These are phyloP conservation scores for Serripes groenlandicus DNA, from an alignment of 2,888 invertebrate species.

Conservation along the genomic window DNA sequence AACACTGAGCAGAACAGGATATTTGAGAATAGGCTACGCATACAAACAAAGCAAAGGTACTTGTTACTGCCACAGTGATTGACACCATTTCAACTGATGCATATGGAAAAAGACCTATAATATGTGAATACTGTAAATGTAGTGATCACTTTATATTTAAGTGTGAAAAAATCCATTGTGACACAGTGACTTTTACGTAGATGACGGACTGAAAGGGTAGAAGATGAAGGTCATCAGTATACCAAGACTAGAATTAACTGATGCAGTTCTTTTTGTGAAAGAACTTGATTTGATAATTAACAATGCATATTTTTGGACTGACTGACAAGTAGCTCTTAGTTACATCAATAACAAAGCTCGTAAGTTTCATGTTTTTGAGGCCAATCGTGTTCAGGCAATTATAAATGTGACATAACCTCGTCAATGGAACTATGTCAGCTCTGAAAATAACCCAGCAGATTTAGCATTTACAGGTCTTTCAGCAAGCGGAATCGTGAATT, in stretches of 20 bases:
- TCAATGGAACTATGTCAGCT: constrained; percentile 67
- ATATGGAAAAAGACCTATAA: no score
- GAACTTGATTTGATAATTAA: constrained; percentile 32
- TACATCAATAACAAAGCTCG: constrained; percentile 67
- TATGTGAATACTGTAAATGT: not conserved
- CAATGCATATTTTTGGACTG: constrained; percentile 64
- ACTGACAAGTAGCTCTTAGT: constrained; percentile 66
- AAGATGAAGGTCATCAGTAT: constrained; percentile 56
- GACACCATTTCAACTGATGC: no score
- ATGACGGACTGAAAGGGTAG: no score
- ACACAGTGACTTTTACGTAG: no score
- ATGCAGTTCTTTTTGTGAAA: constrained; percentile 52
- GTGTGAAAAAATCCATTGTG: not conserved
- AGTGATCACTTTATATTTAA: no score
- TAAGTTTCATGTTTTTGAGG: constrained; percentile 69
- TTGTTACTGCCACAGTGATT: no score
- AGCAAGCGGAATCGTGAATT: constrained; percentile 16
- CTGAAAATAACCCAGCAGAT: constrained; percentile 69
- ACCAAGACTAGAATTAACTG: constrained; percentile 66
- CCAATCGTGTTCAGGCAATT: constrained; percentile 68
- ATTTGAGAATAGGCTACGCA: no score
- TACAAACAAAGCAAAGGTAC: not conserved
- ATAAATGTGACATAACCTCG: constrained; percentile 42
- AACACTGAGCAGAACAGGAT: no score
- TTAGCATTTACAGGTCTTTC: constrained; percentile 56